phyloP scores from a whole-genome alignment of 2,888 invertebrate species.

The Microctonus hyperodae region DNA sequence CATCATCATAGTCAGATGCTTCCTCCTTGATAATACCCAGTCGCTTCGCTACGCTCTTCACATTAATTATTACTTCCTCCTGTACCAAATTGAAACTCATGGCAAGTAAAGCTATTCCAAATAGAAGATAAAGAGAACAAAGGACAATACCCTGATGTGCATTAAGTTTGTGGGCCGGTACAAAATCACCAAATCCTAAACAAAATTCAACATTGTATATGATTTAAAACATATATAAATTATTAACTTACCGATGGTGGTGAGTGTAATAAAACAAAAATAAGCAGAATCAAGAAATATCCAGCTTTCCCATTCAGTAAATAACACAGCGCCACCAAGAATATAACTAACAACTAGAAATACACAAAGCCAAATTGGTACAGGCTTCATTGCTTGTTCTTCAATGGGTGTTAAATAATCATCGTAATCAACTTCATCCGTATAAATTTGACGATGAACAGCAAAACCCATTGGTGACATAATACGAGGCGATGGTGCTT shows the following conservation, averaged over 20 bases:
- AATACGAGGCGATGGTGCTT: slow-evolving; percentile 67
- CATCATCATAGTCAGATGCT: slow-evolving; percentile 69
- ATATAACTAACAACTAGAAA: slow-evolving; percentile 90
- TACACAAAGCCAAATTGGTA: slow-evolving; percentile 90
- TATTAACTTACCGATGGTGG: slow-evolving; percentile 75
- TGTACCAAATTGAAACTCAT: slow-evolving; percentile 98
- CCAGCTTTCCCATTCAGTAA: slow-evolving; percentile 88
- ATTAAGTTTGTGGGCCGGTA: slow-evolving; percentile 78
- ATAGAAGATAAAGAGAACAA: slow-evolving; percentile 90
- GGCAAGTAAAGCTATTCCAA: slow-evolving; percentile 91
- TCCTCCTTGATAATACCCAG: slow-evolving; percentile 87
- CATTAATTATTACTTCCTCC: slow-evolving; percentile 89
- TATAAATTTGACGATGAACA: slow-evolving; percentile 68
- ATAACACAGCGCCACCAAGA: slow-evolving; percentile 85
- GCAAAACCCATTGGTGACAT: slow-evolving; percentile 76
- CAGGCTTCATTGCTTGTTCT: slow-evolving; percentile 70
- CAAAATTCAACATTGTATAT: neutral
- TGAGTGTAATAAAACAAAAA: slow-evolving; percentile 93
- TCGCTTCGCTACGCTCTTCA: slow-evolving; percentile 83
- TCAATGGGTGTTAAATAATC: slow-evolving; percentile 66
- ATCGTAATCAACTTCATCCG: slow-evolving; percentile 70
- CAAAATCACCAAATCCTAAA: slow-evolving; percentile 84
- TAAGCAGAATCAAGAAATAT: slow-evolving; percentile 87
- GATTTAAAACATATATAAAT: neutral
- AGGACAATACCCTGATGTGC: slow-evolving; percentile 76